Conservation (phyloP, 2,888 invertebrate species). For the Netelia virgata region DNA sequence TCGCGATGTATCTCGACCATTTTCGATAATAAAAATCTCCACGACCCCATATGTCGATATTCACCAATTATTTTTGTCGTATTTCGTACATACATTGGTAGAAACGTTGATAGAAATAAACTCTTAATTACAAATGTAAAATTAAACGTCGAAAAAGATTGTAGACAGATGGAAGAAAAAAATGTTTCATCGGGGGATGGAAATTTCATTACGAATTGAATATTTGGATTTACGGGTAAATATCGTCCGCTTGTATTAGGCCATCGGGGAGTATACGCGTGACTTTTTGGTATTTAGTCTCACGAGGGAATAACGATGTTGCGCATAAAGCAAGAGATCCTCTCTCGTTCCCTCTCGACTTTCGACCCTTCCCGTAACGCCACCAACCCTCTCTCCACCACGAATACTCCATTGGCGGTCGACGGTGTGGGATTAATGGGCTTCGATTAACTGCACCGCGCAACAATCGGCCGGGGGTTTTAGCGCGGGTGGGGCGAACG, state of each 20-base stretch:
- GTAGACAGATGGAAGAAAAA: too few relatives aligned
- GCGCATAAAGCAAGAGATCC: conserved; percentile 4
- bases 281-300: background rate
- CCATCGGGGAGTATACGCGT: background rate
- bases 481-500: conserved; percentile 12
- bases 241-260: background rate
- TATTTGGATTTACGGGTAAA: background rate
- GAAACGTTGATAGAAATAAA: too few relatives aligned
- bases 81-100: background rate
- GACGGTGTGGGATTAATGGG: conserved; percentile 51
- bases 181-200: too few relatives aligned
- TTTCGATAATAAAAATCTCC: too few relatives aligned
- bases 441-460: conserved; percentile 65
- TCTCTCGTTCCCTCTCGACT: conserved; percentile 3
- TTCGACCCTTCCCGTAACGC: conserved; percentile 6
- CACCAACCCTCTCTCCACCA: background rate
- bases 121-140: too few relatives aligned
- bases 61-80: background rate
- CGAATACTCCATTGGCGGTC: conserved; percentile 51
- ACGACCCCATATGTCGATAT: too few relatives aligned
- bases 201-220: background rate
- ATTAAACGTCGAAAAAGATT: too few relatives aligned
- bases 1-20: background rate
- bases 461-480: conserved; percentile 57
- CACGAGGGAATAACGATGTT: background rate